These are phyloP conservation scores for Troides oblongomaculatus DNA, from an alignment of 2,888 invertebrate genomes.

Conservation along the genomic window DNA sequence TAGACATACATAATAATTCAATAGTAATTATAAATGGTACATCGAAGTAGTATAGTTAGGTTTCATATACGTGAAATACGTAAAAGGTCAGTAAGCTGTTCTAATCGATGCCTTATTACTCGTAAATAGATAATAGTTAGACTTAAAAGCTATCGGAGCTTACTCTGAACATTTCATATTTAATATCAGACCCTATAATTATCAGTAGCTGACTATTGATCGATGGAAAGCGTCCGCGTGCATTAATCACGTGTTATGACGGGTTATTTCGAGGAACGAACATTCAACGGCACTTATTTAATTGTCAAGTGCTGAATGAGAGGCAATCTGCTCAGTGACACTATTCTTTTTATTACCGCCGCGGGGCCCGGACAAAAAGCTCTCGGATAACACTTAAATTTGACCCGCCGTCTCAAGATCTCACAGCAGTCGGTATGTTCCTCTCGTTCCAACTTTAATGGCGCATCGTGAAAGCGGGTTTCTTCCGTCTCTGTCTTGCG, in stretches of 20 bases:
- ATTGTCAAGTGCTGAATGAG: conserved; percentile 76
- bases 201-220: conserved; percentile 74
- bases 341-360: conserved; percentile 73
- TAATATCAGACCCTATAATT: conserved; percentile 64
- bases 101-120: background rate
- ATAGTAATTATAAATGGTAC: background rate
- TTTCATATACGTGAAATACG: background rate
- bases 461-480: conserved; percentile 44
- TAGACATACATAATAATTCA: too few relatives aligned
- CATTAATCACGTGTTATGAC: conserved; percentile 75
- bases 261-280: conserved; percentile 61
- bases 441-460: conserved; percentile 60
- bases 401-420: conserved; percentile 65
- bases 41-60: background rate
- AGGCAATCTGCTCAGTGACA: conserved; percentile 77
- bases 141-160: background rate
- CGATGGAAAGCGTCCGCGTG: conserved; percentile 63
- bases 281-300: conserved; percentile 74
- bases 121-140: background rate
- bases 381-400: conserved; percentile 69
- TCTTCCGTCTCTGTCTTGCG: conserved; percentile 65
- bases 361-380: conserved; percentile 73
- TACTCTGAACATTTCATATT: conserved; percentile 45
- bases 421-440: conserved; percentile 55
- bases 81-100: background rate